These are phyloP conservation scores for Pangasius djambal DNA, from an alignment of 2,797 vertebrate genomes.

Conservation along the genomic window DNA sequence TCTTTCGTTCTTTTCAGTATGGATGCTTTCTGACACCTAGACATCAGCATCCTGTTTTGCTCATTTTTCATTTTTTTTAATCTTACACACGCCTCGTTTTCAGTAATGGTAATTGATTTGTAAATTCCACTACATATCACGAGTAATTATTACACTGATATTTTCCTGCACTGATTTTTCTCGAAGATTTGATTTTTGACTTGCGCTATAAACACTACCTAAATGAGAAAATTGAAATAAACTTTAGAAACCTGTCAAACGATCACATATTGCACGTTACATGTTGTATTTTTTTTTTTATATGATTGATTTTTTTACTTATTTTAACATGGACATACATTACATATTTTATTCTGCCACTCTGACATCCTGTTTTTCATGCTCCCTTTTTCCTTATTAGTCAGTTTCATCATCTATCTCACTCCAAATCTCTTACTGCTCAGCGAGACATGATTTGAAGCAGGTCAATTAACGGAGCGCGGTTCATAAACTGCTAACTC, in stretches of 20 bases:
- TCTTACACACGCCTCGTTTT: not conserved
- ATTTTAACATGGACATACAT: not conserved
- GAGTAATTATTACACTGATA: not conserved
- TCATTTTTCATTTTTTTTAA: not conserved
- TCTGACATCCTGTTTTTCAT: not conserved
- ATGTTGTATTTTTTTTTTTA: not conserved
- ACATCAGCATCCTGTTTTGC: not conserved
- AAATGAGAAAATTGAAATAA: not conserved
- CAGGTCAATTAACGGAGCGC: slow-evolving; percentile 1
- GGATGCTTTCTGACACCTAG: not conserved
- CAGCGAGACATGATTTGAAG: not conserved
- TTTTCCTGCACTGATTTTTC: not conserved
- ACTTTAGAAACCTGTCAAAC: not conserved
- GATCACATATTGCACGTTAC: not conserved
- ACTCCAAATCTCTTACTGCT: not conserved
- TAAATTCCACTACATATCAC: not conserved
- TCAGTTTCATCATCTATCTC: slow-evolving; percentile 5
- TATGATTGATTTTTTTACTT: not conserved
- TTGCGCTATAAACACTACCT: not conserved
- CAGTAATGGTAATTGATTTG: too few relatives aligned
- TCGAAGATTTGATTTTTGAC: not conserved
- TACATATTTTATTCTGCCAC: not conserved
- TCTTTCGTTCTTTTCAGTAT: not conserved
- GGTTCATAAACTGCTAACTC: slow-evolving; percentile 52
- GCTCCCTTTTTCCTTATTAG: not conserved